These are phyloP conservation scores for Charaxes varanes DNA, from an alignment of 1,140 invertebrate species.

Conservation along the genomic window DNA sequence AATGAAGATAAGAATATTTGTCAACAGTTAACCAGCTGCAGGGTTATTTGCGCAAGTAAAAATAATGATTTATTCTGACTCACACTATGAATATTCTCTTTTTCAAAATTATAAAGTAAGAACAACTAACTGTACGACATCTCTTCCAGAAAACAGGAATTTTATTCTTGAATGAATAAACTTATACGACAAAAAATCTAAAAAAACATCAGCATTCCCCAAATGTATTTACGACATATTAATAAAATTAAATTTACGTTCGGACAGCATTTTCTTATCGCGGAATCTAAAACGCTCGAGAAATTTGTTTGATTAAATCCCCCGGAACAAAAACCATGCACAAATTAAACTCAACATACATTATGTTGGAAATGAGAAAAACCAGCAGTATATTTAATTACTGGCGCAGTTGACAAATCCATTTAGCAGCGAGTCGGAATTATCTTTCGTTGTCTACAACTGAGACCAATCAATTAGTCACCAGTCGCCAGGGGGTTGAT, in stretches of 20 bases:
- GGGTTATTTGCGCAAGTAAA: constrained; percentile 13
- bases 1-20: constrained; percentile 26
- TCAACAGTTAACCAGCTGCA: constrained; percentile 17
- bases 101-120: too few species aligned
- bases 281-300: too few species aligned
- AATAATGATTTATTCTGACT: too few species aligned
- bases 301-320: constrained; percentile 18
- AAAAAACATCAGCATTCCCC: too few species aligned
- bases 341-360: constrained; percentile 8
- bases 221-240: too few species aligned
- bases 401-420: constrained; percentile 64
- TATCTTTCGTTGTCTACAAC: constrained; percentile 64
- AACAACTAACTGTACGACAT: too few species aligned
- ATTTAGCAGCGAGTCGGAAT: constrained; percentile 50
- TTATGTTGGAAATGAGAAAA: constrained; percentile 17
- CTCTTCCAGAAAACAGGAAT: too few species aligned
- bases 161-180: too few species aligned
- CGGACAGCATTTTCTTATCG: too few species aligned
- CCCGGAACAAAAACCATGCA: constrained; percentile 12
- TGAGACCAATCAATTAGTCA: constrained; percentile 64
- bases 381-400: constrained; percentile 55
- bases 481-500: constrained; percentile 50
- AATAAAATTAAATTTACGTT: too few species aligned
- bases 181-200: too few species aligned
- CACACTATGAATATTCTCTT: too few species aligned